phyloP scores from a whole-genome alignment of 2,888 invertebrate genomes.

The Heliconius ethilla region DNA sequence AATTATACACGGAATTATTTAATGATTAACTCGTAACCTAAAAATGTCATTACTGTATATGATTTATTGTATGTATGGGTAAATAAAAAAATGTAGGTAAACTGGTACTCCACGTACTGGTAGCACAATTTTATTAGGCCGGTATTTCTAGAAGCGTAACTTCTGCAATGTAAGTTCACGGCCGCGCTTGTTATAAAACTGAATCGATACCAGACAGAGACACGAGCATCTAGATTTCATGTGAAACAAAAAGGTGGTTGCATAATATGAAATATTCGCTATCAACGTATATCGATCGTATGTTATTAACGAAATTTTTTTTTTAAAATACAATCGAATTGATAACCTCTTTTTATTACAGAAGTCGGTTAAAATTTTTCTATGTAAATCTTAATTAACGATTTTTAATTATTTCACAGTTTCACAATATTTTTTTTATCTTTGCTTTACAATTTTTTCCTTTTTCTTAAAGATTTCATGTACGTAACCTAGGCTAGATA shows the following conservation, averaged over 20 bases:
- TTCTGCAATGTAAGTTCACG: slow-evolving; percentile 26
- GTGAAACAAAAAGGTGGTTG: slow-evolving; percentile 16
- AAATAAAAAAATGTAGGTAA: background rate
- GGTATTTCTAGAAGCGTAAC: slow-evolving; percentile 24
- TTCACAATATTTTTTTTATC: too few species aligned
- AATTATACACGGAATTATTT: too few species aligned
- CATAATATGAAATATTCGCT: slow-evolving; percentile 1
- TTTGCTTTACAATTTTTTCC: background rate
- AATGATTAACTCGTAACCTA: too few species aligned
- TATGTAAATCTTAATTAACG: background rate
- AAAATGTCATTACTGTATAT: too few species aligned
- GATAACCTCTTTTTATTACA: too few species aligned
- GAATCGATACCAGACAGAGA: slow-evolving; percentile 26
- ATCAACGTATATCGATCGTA: background rate
- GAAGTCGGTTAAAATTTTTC: background rate
- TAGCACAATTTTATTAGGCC: slow-evolving; percentile 4
- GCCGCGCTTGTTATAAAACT: slow-evolving; percentile 22
- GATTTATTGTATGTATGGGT: too few species aligned
- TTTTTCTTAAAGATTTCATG: background rate
- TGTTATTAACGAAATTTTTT: background rate
- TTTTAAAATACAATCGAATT: background rate
- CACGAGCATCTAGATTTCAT: slow-evolving; percentile 14
- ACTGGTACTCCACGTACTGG: background rate
- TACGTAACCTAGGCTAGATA: background rate
- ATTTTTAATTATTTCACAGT: too few species aligned